Evolutionary conservation across 2,888 invertebrate species (phyloP).

Genomic region (Diloba caeruleocephala): DNA sequence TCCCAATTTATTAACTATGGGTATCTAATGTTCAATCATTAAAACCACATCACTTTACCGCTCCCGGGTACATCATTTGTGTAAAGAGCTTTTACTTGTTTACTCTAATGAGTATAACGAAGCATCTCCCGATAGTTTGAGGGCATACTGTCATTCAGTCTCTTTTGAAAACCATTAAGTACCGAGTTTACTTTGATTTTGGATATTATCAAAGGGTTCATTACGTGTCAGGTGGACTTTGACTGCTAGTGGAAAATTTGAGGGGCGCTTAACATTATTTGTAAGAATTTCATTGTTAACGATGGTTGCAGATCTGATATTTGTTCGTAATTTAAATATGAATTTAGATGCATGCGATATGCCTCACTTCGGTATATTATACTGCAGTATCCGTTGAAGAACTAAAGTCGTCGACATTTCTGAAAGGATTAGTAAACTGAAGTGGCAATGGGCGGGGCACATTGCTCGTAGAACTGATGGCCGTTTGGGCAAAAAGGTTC

Average conservation of each 20-base stretch:
- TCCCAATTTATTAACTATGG: background rate
- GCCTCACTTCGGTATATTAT: no score
- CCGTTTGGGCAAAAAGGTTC: no score
- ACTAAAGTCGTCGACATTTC: no score
- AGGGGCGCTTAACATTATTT: slow-evolving; percentile 1
- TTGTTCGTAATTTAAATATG: no score
- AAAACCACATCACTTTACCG: slow-evolving; percentile 18
- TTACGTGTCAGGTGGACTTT: slow-evolving; percentile 16
- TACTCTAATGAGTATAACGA: slow-evolving; percentile 23
- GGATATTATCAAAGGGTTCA: slow-evolving; percentile 22
- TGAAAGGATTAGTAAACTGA: no score
- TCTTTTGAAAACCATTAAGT: slow-evolving; percentile 5
- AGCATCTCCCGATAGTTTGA: slow-evolving; percentile 16
- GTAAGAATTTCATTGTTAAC: background rate
- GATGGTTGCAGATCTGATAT: no score
- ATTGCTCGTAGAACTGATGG: no score
- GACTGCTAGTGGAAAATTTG: background rate
- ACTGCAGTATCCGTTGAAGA: no score
- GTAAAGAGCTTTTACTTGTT: slow-evolving; percentile 21
- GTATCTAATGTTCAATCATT: slow-evolving; percentile 16
- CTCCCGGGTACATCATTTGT: slow-evolving; percentile 3
- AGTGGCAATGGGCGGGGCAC: no score
- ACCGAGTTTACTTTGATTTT: slow-evolving; percentile 36
- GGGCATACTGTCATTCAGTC: slow-evolving; percentile 12
- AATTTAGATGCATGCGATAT: no score